A percentile compares a stretch with the other conserved stretches of the same genome.
phyloP scores from a whole-genome alignment of 2,113 vertebrate species.

The cattle (Bos taurus) region DNA sequence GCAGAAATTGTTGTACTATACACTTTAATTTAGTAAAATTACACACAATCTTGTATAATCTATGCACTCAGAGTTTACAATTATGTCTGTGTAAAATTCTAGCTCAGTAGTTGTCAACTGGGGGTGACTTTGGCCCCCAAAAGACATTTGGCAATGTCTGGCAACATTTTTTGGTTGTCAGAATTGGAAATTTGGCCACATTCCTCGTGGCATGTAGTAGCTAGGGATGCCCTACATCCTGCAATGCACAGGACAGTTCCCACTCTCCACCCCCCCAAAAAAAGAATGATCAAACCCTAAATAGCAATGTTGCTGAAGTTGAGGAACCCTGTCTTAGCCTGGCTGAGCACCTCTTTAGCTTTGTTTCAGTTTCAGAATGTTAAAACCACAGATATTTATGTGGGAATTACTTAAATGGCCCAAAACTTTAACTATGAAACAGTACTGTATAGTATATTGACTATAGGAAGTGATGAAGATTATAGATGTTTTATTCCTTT shows the following conservation, averaged over 20 bases:
- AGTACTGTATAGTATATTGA: slow-evolving; percentile 30
- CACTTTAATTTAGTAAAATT: slow-evolving; percentile 65
- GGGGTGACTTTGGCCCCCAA: neutral
- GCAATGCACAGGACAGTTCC: neutral
- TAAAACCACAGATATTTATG: slow-evolving; percentile 56
- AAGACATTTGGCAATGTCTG: neutral
- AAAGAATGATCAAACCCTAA: neutral
- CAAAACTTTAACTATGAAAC: slow-evolving; percentile 15
- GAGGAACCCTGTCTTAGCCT: neutral
- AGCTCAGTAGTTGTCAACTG: neutral
- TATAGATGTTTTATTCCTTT: slow-evolving; percentile 30
- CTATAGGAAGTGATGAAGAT: neutral
- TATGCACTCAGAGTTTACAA: slow-evolving; percentile 23
- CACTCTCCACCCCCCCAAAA: neutral
- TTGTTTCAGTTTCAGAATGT: slow-evolving; percentile 58
- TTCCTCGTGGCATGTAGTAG: neutral
- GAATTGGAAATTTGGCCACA: neutral
- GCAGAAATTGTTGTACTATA: slow-evolving; percentile 62
- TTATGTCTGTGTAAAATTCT: slow-evolving; percentile 26
- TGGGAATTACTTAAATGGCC: slow-evolving; percentile 51
- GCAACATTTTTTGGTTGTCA: neutral
- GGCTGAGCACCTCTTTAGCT: slow-evolving; percentile 59
- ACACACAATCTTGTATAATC: slow-evolving; percentile 61
- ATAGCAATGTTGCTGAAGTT: neutral
- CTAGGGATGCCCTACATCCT: neutral